Evolutionary conservation across 2,888 invertebrate species (phyloP), one percentile per base, ranked within the genome.

Genomic region (Platypus cylindrus): DNA sequence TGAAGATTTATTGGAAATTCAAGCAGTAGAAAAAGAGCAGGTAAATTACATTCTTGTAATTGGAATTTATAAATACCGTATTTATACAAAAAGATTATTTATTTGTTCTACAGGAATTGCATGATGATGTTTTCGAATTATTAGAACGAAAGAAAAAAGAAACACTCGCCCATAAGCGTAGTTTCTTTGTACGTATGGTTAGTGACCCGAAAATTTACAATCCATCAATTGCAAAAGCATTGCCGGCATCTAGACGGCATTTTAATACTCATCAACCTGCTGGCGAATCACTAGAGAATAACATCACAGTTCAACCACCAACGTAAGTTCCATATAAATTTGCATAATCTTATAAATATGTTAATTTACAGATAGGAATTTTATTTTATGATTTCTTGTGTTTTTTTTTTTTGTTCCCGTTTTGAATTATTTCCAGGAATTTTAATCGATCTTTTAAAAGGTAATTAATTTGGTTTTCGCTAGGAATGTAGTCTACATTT

Each of bases 101-200:
- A 25, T 29, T 17, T 34, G 11, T 31, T 31, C 45, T 43, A 28
- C 45, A 70, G 68, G 73, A 73, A 50, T 60, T 65, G 18, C 65
- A 75, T 62, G 85, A 85, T 50, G 77, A 78, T 47, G 66, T 86
- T 24, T 77, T 78, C 47, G 81, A 79, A 44, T 77, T 81, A 37
- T 65, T 78, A 27, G 75, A 80, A 48, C 71, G 77, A 37, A 82
- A 80, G 56, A 72, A 76, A 56, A 77, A 78, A 50, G 81, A 84
- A 37, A 80, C 82, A 3, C 64, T 94, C 54, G 85, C 86, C 5
- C 83, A 90, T 62, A 90, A 91, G 63, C 75, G 94, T 33, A 90
- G 91, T 9, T 93, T 93, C 71, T 91, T 94, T 64, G 94, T 94
- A 37, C 83, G 94, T 31, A 94, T 94, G 94, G 93, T 91, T 44